Base-by-base conservation (phyloP, 2,888 invertebrate genomes). In the Emmelina monodactyla region DNA sequence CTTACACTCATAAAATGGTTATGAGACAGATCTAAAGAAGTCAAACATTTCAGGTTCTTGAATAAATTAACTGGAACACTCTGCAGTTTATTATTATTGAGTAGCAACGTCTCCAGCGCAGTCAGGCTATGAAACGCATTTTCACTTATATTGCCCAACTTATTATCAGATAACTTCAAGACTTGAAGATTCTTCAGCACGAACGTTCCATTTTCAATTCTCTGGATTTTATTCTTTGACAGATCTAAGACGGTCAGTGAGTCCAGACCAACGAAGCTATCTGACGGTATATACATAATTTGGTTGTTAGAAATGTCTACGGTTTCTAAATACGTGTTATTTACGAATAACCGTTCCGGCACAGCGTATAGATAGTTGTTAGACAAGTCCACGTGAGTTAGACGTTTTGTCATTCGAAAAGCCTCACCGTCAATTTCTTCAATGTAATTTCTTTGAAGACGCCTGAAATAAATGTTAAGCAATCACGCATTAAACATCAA, bases 91-190 rank as follows among this genome's bases (percentile, higher is more conserved):
- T 85, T 86, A 55, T 72, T 79, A 43, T 83, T 73, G 34, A 85
- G 53, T 39, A 83, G 67, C 39, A 86, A 57, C 31, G 80, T 78
- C 51, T 84, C 82, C 30, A 85, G 52, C 30, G 73, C 75, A n/a
- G 57, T 44, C 29, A 85, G 59, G 44, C 60, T 71, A 45, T 81
- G 72, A 44, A 85, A 85, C 35, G 84, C 69, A 31, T 82, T 83
- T 47, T 80, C 67, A 12, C 83, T 82, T 31, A 87, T 69, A 47
- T 82, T 79, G 33, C 68, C 70, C 50, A 89, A 82, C 55, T 83
- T 79, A 55, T 92, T 92, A 46, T 86, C 85, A 0, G 88, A 86
- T 9, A 91, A 56, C 52, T 88, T 88, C 32, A 91, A 66, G 41
- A 83, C 75, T 49, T 83, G 83, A 22, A 91, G 62, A 19, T 75